phyloP scores from a whole-genome alignment of 2,797 vertebrate species.

The Hylomyscus alleni region DNA sequence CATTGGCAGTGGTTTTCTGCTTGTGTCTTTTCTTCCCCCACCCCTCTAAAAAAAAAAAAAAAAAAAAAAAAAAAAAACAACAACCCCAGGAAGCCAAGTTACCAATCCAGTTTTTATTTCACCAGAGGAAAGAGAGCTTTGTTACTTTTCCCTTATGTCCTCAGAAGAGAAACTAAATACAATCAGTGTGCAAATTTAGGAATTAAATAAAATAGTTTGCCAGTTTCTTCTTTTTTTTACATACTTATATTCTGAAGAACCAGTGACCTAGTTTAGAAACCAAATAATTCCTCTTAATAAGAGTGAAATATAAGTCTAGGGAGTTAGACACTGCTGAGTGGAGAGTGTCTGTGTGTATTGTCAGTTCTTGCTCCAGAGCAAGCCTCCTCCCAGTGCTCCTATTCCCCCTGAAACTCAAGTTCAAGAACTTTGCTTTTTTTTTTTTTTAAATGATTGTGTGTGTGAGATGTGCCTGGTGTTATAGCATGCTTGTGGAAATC shows the following conservation, averaged over 20 bases:
- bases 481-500: background rate
- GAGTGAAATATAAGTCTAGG: slow-evolving; percentile 28
- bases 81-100: slow-evolving; percentile 6
- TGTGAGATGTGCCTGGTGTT: background rate
- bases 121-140: slow-evolving; percentile 18
- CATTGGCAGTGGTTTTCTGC: background rate
- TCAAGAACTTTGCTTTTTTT: background rate
- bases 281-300: slow-evolving; percentile 53
- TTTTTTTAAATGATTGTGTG: background rate
- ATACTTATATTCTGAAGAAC: slow-evolving; percentile 52
- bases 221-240: background rate
- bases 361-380: background rate
- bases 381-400: background rate
- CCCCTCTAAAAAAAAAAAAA: background rate
- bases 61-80: too few species aligned
- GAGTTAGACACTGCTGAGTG: background rate
- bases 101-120: slow-evolving; percentile 44
- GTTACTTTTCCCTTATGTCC: slow-evolving; percentile 52
- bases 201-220: slow-evolving; percentile 27
- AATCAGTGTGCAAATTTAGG: slow-evolving; percentile 14
- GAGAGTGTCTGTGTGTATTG: background rate
- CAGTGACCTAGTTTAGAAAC: slow-evolving; percentile 52
- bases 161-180: slow-evolving; percentile 55
- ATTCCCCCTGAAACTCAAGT: background rate
- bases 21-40: background rate